phyloP scores from a whole-genome alignment of 2,888 invertebrate genomes.

The Leuctra nigra region DNA sequence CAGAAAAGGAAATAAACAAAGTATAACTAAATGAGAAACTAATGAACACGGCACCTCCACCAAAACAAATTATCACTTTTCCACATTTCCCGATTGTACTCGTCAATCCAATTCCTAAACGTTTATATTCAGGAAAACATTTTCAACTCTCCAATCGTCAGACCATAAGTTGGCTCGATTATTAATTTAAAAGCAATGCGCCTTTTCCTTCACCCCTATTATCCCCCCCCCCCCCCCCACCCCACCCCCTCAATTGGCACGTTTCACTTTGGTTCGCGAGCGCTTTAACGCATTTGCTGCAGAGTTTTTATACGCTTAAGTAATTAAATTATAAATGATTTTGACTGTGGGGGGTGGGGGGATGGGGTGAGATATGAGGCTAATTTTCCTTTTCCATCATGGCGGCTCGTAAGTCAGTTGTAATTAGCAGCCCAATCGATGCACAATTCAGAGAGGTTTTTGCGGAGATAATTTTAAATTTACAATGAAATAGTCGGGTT shows the following conservation, averaged over 20 bases:
- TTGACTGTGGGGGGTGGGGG: slow-evolving; percentile 18
- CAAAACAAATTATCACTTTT: background rate
- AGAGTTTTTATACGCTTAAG: slow-evolving; percentile 11
- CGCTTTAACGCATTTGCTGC: background rate
- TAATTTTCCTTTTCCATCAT: slow-evolving; percentile 24
- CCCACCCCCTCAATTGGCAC: slow-evolving; percentile 1
- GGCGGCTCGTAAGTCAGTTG: slow-evolving; percentile 20
- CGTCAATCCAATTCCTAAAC: background rate
- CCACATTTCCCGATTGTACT: background rate
- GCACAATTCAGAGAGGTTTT: slow-evolving; percentile 16
- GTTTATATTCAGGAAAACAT: background rate
- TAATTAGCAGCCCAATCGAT: slow-evolving; percentile 25
- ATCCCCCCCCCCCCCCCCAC: background rate
- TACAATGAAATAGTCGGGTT: slow-evolving; percentile 16
- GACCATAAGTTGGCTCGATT: no score
- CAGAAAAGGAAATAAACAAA: no score
- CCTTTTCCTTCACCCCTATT: no score
- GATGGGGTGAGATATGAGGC: slow-evolving; percentile 18
- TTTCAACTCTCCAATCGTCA: background rate
- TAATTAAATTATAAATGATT: slow-evolving; percentile 19
- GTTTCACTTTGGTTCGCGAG: slow-evolving; percentile 14
- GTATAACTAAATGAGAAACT: no score
- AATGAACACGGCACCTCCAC: background rate
- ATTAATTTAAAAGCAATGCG: background rate
- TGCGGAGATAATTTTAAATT: slow-evolving; percentile 18